Conservation (phyloP, 2,113 vertebrate genomes). For the Oryzias javanicus region DNA sequence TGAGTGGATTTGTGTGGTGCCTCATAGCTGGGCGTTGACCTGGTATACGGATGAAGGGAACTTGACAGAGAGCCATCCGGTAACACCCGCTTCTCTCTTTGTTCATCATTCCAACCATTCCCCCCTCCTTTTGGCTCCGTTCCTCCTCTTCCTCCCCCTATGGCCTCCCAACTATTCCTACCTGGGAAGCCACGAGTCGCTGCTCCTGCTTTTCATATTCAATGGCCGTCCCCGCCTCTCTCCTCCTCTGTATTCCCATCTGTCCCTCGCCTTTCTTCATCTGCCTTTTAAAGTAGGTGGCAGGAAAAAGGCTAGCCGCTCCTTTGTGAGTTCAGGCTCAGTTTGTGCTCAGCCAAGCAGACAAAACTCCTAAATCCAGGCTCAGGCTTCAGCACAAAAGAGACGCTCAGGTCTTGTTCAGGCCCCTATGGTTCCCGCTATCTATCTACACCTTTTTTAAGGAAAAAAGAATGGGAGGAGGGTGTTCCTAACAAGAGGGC, state of each 20-base stretch:
- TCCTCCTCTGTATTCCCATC: slow-evolving; percentile 63
- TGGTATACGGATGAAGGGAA: slow-evolving; percentile 43
- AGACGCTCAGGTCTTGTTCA: slow-evolving; percentile 58
- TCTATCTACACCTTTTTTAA: slow-evolving; percentile 56
- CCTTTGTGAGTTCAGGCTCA: slow-evolving; percentile 60
- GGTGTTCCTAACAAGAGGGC: slow-evolving; percentile 34
- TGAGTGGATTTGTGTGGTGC: slow-evolving; percentile 5
- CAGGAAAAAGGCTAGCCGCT: slow-evolving; percentile 61
- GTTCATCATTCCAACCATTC: slow-evolving; percentile 27
- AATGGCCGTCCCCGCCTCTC: slow-evolving; percentile 25
- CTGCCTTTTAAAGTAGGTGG: slow-evolving; percentile 60
- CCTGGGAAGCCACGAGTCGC: slow-evolving; percentile 61
- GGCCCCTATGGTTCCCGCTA: slow-evolving; percentile 49
- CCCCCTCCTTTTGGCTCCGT: slow-evolving; percentile 4
- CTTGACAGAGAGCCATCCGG: slow-evolving; percentile 59
- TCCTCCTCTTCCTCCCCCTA: slow-evolving; percentile 3
- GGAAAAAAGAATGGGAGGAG: slow-evolving; percentile 38
- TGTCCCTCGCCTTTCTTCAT: slow-evolving; percentile 61
- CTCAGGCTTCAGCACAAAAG: slow-evolving; percentile 62
- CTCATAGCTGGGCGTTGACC: slow-evolving; percentile 40
- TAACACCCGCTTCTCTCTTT: slow-evolving; percentile 54
- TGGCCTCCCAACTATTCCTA: slow-evolving; percentile 54
- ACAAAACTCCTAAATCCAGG: slow-evolving; percentile 67
- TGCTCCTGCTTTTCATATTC: slow-evolving; percentile 57
- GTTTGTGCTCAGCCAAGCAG: slow-evolving; percentile 70